These are phyloP conservation scores for Lethenteron camtschaticum DNA, from an alignment of 2,113 vertebrate genomes.

Conservation along the genomic window DNA sequence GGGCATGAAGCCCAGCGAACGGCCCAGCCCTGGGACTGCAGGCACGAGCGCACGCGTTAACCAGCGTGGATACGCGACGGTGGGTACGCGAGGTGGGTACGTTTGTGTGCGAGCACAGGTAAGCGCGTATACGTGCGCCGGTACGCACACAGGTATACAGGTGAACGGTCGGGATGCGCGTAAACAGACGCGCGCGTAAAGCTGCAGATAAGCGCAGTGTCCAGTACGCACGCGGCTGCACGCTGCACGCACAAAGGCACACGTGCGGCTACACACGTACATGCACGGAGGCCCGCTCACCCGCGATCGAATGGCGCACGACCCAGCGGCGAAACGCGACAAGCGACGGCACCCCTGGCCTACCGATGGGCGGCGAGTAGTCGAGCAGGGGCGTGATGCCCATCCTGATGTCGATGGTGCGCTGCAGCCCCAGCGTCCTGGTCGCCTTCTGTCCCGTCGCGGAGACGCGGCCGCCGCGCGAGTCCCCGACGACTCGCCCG, in stretches of 20 bases:
- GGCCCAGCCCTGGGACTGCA: constrained; percentile 58
- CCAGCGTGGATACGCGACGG: not conserved
- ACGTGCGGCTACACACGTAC: not conserved
- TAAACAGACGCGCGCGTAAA: not conserved
- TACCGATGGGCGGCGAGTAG: no score
- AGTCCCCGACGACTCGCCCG: no score
- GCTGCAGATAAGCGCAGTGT: not conserved
- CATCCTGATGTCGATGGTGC: no score
- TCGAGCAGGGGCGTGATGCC: no score
- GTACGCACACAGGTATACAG: not conserved
- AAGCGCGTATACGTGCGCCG: not conserved
- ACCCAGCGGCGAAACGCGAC: no score
- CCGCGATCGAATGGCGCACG: not conserved
- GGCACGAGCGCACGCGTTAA: constrained; percentile 1
- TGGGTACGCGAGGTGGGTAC: no score
- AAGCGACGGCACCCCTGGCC: no score
- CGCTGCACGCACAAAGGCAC: not conserved
- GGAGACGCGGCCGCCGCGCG: no score
- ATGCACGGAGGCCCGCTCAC: not conserved
- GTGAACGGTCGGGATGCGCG: not conserved
- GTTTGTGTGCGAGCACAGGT: not conserved
- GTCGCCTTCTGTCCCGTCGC: no score
- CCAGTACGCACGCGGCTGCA: not conserved
- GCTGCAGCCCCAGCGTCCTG: no score
- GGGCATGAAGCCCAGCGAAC: constrained; percentile 57